Conservation (phyloP, 2,113 vertebrate species). For the Scopus umbretta region DNA sequence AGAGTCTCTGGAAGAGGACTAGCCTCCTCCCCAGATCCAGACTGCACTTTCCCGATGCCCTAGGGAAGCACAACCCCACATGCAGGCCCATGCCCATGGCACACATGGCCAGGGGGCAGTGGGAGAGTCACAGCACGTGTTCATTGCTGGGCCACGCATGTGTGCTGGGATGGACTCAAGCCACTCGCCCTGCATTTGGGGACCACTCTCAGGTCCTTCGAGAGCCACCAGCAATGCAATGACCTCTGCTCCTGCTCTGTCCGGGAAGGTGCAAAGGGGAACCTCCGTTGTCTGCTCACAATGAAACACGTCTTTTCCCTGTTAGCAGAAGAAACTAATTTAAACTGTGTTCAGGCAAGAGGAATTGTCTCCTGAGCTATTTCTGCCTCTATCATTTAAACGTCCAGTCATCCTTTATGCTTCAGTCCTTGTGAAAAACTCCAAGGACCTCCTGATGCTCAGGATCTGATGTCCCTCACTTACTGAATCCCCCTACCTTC, state of each 20-base stretch:
- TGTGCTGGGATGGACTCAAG: not conserved
- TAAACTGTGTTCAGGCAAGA: not conserved
- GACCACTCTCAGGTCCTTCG: not conserved
- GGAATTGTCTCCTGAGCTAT: constrained; percentile 1
- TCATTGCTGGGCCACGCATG: rapidly evolving
- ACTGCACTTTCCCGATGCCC: not conserved
- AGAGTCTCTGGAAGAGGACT: not conserved
- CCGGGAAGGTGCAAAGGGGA: not conserved
- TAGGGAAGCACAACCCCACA: not conserved
- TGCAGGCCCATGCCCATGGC: too few relatives aligned
- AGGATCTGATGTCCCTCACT: not conserved
- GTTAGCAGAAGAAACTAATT: not conserved
- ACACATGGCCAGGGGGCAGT: rapidly evolving
- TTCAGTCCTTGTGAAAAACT: not conserved
- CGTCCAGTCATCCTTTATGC: not conserved
- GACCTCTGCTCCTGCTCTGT: rapidly evolving
- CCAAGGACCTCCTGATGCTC: not conserved
- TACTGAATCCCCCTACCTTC: not conserved
- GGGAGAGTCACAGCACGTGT: not conserved
- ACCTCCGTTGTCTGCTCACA: not conserved
- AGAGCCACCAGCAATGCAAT: not conserved
- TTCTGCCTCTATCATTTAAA: constrained; percentile 17
- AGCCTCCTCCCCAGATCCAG: not conserved
- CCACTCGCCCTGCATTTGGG: rapidly evolving
- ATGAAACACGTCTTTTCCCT: not conserved